These are phyloP conservation scores for Pseudolaguvia tuberculata DNA, from an alignment of 2,113 vertebrate genomes.

Conservation along the genomic window DNA sequence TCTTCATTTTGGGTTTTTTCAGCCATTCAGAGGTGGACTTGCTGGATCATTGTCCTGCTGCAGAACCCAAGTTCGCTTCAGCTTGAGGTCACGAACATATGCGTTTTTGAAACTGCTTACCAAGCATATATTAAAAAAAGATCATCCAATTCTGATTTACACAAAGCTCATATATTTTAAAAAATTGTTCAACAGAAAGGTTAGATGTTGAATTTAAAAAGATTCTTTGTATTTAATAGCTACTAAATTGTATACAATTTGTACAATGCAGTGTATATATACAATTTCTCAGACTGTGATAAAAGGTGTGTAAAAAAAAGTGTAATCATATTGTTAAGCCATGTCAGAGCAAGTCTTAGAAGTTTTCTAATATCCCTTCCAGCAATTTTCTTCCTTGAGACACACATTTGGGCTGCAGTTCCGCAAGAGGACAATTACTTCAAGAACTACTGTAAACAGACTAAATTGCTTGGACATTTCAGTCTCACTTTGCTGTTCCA, in stretches of 20 bases:
- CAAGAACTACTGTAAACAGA: slow-evolving; percentile 23
- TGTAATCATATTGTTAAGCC: neutral
- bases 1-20: no score
- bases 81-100: no score
- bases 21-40: no score
- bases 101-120: no score
- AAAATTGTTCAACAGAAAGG: no score
- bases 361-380: neutral
- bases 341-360: neutral
- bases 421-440: slow-evolving; percentile 16
- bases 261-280: neutral
- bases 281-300: neutral
- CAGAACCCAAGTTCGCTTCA: no score
- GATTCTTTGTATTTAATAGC: neutral
- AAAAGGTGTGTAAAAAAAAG: neutral
- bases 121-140: no score
- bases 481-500: slow-evolving; percentile 11
- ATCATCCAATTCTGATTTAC: no score
- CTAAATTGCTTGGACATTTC: slow-evolving; percentile 23
- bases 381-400: neutral
- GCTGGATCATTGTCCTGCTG: no score
- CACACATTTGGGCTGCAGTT: slow-evolving; percentile 3
- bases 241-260: neutral
- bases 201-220: no score
- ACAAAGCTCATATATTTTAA: no score